Conservation (phyloP, 2,113 vertebrate species). For the Limanda limanda region DNA sequence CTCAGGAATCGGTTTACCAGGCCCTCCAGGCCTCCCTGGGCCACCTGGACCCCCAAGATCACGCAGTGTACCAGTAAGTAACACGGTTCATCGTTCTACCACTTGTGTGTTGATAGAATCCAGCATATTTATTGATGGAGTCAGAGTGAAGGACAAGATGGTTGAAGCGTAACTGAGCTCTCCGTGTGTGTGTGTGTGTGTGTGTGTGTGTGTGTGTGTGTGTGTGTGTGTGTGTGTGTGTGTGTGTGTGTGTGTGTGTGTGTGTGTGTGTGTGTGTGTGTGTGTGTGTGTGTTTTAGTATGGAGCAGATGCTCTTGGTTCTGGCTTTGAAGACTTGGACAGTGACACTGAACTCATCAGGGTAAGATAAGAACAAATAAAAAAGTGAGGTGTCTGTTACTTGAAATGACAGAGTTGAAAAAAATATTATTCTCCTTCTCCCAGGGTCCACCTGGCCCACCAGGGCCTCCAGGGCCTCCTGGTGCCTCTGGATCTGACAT, state of each 20-base stretch:
- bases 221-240: no score
- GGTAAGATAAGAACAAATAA: constrained; percentile 52
- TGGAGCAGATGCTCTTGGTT: constrained; percentile 82
- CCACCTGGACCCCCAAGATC: constrained; percentile 74
- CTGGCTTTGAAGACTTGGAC: constrained; percentile 80
- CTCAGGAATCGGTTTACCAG: constrained; percentile 77
- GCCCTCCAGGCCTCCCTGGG: constrained; percentile 82
- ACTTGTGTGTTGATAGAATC: neutral
- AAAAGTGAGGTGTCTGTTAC: neutral
- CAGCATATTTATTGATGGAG: neutral
- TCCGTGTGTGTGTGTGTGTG: neutral
- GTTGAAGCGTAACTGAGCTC: neutral
- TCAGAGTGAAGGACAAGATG: neutral
- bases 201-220: neutral
- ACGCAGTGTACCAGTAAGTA: constrained; percentile 73
- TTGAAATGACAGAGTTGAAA: neutral
- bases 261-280: constrained; percentile 15
- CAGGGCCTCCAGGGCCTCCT: constrained; percentile 88
- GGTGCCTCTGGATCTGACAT: constrained; percentile 70
- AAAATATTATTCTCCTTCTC: neutral
- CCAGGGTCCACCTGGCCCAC: constrained; percentile 88
- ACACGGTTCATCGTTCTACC: neutral
- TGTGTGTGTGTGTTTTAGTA: constrained; percentile 75
- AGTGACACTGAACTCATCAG: constrained; percentile 68
- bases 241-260: neutral